Evolutionary conservation across 1,140 invertebrate species (phyloP), one percentile per base, ranked within the genome.

Genomic region (Diorhabda sublineata): DNA sequence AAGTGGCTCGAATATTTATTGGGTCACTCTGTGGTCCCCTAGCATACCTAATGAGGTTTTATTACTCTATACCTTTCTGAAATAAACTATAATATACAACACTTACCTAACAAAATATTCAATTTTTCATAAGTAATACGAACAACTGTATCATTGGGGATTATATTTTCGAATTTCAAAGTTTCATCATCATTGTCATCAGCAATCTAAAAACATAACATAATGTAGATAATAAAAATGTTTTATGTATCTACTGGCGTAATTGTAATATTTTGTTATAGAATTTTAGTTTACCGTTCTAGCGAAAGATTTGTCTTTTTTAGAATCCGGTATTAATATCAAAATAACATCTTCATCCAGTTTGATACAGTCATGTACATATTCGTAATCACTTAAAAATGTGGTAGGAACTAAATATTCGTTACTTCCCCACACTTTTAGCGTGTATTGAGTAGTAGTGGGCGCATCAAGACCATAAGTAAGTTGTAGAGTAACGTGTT

Each of bases 331-430:
- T 71, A 89, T 85, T 59, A 93, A 84, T 59, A 89, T 90, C 69
- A 98, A 84, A 66, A 89, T 84, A 1, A 98, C 92, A 83, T 98
- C 95, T 79, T 91, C 88, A 80, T 98, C 96, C 75, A 97, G 82
- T 80, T 98, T 96, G 57, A 98, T 91, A 82, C 96, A 98, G 73
- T 94, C 90, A 78, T 97, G 93, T 67, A 97, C 90, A 82, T 97
- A 97, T 79, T 96, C 93, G 83, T 97, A 96, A 79, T 97, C 92
- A 62, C 89, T 90, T 42, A 98, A 84, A 68, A 80, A 79, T 65
- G 87, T 88, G 45, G 83, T 88, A 52, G 84, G 85, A 62, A 87
- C 87, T 58, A 96, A 82, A 82, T 94, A 96, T 81, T 96, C 94
- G 66, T 90, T 89, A 58, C 90, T 84, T 11, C 92, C 92, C 85